These are phyloP conservation scores for Trichogramma evanescens DNA, from an alignment of 2,888 invertebrate genomes.

Conservation along the genomic window DNA sequence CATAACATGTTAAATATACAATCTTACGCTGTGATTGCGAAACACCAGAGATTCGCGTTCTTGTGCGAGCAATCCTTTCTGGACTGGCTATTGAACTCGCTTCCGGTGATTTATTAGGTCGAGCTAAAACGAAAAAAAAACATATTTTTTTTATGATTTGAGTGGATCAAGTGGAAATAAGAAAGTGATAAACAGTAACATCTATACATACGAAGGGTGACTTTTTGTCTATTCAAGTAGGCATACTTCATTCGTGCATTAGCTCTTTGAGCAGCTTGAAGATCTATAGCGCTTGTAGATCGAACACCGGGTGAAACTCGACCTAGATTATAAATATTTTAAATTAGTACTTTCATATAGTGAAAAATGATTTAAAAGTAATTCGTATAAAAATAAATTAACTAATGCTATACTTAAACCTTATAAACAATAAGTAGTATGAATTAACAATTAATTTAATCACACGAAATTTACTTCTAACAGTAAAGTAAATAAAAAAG, in stretches of 20 bases:
- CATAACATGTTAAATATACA: not conserved
- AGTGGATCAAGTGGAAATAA: not conserved
- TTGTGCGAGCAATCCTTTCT: slow-evolving; percentile 56
- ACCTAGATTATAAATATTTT: slow-evolving; percentile 24
- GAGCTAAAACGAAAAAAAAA: slow-evolving; percentile 45
- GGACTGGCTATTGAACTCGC: slow-evolving; percentile 54
- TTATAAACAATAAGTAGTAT: too few relatives aligned
- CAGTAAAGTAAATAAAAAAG: too few relatives aligned
- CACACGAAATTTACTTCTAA: not conserved
- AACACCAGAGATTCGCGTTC: slow-evolving; percentile 65
- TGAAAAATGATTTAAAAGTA: too few relatives aligned
- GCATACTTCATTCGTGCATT: slow-evolving; percentile 78
- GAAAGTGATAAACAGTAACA: not conserved
- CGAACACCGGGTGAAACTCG: slow-evolving; percentile 47
- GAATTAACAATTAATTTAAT: not conserved
- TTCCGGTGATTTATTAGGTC: slow-evolving; percentile 59
- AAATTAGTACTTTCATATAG: too few relatives aligned
- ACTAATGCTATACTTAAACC: too few relatives aligned
- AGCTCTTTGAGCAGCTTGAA: slow-evolving; percentile 83
- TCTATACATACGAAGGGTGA: slow-evolving; percentile 65
- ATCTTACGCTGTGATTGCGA: slow-evolving; percentile 89
- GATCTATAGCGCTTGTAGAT: slow-evolving; percentile 89
- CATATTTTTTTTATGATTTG: not conserved
- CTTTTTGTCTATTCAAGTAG: slow-evolving; percentile 70
- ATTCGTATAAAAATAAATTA: too few relatives aligned